Evolutionary conservation across 2,113 vertebrate genomes (phyloP), one percentile per base, ranked within the genome.

Genomic region (Poicephalus gulielmi): DNA sequence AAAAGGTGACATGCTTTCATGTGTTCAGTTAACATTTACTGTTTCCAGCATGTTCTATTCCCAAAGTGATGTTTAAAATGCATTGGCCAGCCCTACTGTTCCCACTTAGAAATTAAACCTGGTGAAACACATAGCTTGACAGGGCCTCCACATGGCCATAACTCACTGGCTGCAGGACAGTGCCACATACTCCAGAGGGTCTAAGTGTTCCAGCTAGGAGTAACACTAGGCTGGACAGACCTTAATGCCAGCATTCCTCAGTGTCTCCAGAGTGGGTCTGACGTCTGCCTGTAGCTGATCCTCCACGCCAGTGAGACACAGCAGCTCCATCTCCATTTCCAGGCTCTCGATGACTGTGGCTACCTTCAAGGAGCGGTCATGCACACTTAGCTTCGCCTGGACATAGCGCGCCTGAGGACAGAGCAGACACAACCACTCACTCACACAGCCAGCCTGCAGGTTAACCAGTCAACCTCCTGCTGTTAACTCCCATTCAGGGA

Each of bases 301-400:
- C 75, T 99, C 99, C 94, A 99, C 99, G 0, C 99, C 99, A 0
- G 99, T 99, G 92, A 99, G 98, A 68, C 99, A 99, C 86, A 99
- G 98, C 92, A 99, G 97, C 97, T 99, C 99, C 99, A 99, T 99
- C 98, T 99, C 99, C 99, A 99, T 99, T 95, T 99, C 99, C 86
- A 99, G 98, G 92, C 99, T 99, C 98, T 99, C 99, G 0, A 99
- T 99, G 79, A 99, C 99, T 0, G 99, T 99, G 94, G 99, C 99
- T 24, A 99, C 99, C 88, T 99, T 99, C 96, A 99, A 98, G 4
- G 99, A 99, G 73, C 99, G 99, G 97, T 99, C 99, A 0, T 99
- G 99, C 62, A 99, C 99, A 0, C 99, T 99, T 50, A 99, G 98
- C 97, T 99, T 99, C 25, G 99, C 99, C 97, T 99, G 99, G 71